Percentiles rank a stretch among this genome's conserved stretches.
Evolutionary conservation across 2,797 vertebrate species (phyloP).

Genomic region (Amniataba percoides): DNA sequence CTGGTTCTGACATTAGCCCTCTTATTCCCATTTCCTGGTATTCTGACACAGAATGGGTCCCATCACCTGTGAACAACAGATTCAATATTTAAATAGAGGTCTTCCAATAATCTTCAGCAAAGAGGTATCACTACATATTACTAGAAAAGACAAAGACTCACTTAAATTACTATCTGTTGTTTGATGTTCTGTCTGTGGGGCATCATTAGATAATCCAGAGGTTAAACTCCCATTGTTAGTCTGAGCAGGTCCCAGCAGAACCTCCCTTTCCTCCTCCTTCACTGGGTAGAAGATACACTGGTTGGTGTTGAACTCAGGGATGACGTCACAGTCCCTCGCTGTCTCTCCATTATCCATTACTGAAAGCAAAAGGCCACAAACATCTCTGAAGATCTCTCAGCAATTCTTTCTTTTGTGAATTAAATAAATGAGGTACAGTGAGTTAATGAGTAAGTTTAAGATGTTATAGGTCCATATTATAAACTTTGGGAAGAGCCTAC

Average conservation of each 20-base stretch:
- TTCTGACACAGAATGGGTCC: slow-evolving; percentile 56
- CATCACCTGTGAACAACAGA: slow-evolving; percentile 59
- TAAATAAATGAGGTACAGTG: background rate
- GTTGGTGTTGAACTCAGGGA: slow-evolving; percentile 72
- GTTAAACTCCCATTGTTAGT: slow-evolving; percentile 37
- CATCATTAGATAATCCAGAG: slow-evolving; percentile 32
- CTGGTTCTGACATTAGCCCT: slow-evolving; percentile 57
- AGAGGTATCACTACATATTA: background rate
- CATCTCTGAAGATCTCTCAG: background rate
- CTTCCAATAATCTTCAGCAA: background rate
- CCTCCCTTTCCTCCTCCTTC: slow-evolving; percentile 86
- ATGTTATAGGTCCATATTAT: background rate
- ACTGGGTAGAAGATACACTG: slow-evolving; percentile 88
- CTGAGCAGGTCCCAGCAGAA: slow-evolving; percentile 72
- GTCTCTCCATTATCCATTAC: slow-evolving; percentile 76
- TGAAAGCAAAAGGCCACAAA: slow-evolving; percentile 60
- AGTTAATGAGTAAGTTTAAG: background rate
- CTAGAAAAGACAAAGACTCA: slow-evolving; percentile 45
- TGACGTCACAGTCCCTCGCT: slow-evolving; percentile 40
- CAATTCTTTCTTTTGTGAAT: background rate
- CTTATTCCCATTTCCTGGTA: slow-evolving; percentile 63
- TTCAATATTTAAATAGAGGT: slow-evolving; percentile 12
- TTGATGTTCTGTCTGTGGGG: slow-evolving; percentile 41
- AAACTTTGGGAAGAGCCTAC: background rate
- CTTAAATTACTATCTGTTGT: slow-evolving; percentile 43